Evolutionary conservation across 2,113 vertebrate species (phyloP).

Genomic region (Pimephales promelas): DNA sequence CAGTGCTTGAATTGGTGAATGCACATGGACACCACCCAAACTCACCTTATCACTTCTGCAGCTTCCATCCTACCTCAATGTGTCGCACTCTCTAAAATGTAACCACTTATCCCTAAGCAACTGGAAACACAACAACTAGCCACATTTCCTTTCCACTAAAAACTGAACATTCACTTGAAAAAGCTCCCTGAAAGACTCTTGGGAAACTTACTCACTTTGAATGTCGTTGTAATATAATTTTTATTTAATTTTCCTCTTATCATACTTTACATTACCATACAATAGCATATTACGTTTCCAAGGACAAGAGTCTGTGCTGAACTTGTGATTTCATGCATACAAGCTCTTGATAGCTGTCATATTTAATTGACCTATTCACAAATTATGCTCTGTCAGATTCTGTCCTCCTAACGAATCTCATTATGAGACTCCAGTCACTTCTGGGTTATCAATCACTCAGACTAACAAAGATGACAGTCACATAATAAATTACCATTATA

Average conservation of each 20-base stretch:
- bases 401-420: conserved; percentile 53
- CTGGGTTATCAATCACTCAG: conserved; percentile 55
- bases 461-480: conserved; percentile 44
- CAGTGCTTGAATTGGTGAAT: conserved; percentile 6
- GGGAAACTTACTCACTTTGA: conserved; percentile 48
- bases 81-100: not conserved
- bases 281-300: not conserved
- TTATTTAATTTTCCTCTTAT: not conserved
- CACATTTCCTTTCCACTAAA: conserved; percentile 41
- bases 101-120: conserved; percentile 10
- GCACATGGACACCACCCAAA: conserved; percentile 23
- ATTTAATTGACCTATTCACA: conserved; percentile 60
- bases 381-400: conserved; percentile 49
- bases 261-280: not conserved
- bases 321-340: conserved; percentile 35
- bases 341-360: conserved; percentile 55
- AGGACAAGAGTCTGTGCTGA: not conserved
- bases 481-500: conserved; percentile 31
- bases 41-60: conserved; percentile 24
- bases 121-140: not conserved
- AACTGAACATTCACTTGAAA: conserved; percentile 55
- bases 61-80: conserved; percentile 10
- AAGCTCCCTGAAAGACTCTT: conserved; percentile 46
- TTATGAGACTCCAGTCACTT: conserved; percentile 53
- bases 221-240: not conserved